Percentiles rank a stretch among this genome's conserved stretches.
phyloP scores from a whole-genome alignment of 2,888 invertebrate genomes.

The Harpalus rufipes region DNA sequence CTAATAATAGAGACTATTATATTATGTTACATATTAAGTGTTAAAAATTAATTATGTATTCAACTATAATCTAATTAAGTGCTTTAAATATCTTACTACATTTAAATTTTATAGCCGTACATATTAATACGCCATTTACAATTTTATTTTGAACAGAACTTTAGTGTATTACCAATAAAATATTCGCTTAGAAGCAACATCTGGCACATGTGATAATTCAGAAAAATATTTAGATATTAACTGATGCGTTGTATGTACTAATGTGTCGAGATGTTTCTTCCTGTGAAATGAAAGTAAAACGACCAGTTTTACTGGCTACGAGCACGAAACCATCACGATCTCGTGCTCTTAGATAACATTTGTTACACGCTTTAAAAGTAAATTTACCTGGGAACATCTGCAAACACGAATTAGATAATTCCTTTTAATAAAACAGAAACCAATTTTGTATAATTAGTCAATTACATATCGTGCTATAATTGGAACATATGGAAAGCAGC shows the following conservation, averaged over 20 bases:
- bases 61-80: constrained; percentile 42
- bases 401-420: constrained; percentile 16
- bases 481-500: constrained; percentile 1
- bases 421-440: constrained; percentile 18
- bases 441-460: constrained; percentile 7
- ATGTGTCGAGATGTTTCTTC: constrained; percentile 26
- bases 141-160: constrained; percentile 57
- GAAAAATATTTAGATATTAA: constrained; percentile 45
- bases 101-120: constrained; percentile 46
- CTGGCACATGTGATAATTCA: constrained; percentile 43
- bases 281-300: constrained; percentile 59
- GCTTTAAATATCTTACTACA: constrained; percentile 40
- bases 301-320: constrained; percentile 36
- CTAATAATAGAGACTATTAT: constrained; percentile 38
- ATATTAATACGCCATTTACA: constrained; percentile 43
- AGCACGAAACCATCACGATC: constrained; percentile 26
- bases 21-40: constrained; percentile 28
- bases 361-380: constrained; percentile 27
- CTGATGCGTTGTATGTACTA: constrained; percentile 22
- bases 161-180: constrained; percentile 42
- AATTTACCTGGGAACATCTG: constrained; percentile 26
- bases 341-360: constrained; percentile 30
- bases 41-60: constrained; percentile 58
- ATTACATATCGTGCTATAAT: background rate
- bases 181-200: constrained; percentile 31